Evolutionary conservation across 2,888 invertebrate species (phyloP), one percentile per base, ranked within the genome.

Genomic region (Drosophila incognita): DNA sequence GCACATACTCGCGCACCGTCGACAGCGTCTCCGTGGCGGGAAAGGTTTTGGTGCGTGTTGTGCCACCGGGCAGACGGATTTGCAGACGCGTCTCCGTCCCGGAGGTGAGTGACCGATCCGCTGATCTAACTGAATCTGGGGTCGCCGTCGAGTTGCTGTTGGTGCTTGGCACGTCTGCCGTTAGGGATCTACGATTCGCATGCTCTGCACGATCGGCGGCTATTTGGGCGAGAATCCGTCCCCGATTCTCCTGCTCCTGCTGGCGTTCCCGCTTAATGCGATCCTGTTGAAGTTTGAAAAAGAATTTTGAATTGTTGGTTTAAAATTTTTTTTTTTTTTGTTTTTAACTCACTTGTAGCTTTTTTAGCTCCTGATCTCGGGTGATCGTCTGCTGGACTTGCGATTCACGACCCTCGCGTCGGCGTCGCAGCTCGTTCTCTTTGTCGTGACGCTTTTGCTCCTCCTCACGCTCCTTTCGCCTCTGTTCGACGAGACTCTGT

Each of bases 11-110:
- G 91, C 98, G 95, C 36, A 99, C 99, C 13, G 98, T 98, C 0
- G 98, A 96, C 11, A 99, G 94, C 72, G 97, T 96, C 91, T 99
- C 99, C 91, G 97, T 97, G 24, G 96, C 96, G 13, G 96, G 96
- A 92, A 98, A 98, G 5, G 95, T 95, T 91, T 97, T 96, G 0
- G 95, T 95, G 33, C 97, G 92, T 0, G 95, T 94, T 63, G 95
- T 93, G 18, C 98, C 98, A 93, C 96, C 95, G 0, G 96, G 95
- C 53, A 98, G 93, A 75, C 97, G 95, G 70, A 98, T 95, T 95
- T 97, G 97, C 75, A 97, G 93, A 88, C 94, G 95, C 18, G 96
- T 96, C 90, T 96, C 95, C 7, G 81, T 62, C 8, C 61, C 65
- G 0, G 78, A 63, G 18, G 33, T 70, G 2, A 87, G 42, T 7